Evolutionary conservation across 2,797 vertebrate species (phyloP), one percentile per base, ranked within the genome.

Genomic region (Leptodactylus fallax): DNA sequence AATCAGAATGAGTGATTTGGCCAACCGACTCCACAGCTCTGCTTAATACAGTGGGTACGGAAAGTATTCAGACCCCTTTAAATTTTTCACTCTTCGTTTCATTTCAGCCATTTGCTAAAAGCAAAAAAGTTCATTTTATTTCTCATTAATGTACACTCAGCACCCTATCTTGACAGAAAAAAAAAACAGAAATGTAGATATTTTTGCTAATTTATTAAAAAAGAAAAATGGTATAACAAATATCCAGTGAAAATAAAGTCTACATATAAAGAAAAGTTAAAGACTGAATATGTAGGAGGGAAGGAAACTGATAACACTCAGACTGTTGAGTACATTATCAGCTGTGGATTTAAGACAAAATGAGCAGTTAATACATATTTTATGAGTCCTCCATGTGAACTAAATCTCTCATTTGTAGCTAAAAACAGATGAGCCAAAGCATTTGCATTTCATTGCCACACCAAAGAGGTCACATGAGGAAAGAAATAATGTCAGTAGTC

Each of bases 331-430:
- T 88, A 69, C 65, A 84, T 88, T 79, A 49, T 80, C 76, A 85
- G 47, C 65, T 85, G 77, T 65, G 56, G 82, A 85, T 79, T 80
- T 80, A 63, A 80, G 82, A 74, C 47, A 78, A 76, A 88, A 84
- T 80, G 87, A 88, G 45, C 65, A 85, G 77, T 80, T 85, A 88
- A 88, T 88, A 85, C 67, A 88, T 85, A 85, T 88, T 88, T 88
- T 88, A 88, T 80, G 77, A 80, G 82, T 80, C 87, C 82, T 61
- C 82, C 65, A 80, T 81, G 87, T 85, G 77, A 85, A 88, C 87
- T 88, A 88, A 88, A 88, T 80, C 82, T 79, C 87, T 88, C 82
- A 56, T 85, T 88, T 85, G 87, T 81, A 88, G 87, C 76, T 72
- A 88, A 79, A 87, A 87, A 61, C 55, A 55, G 77, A 85, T 88